Evolutionary conservation across 2,888 invertebrate genomes (phyloP).

Genomic region (Lycocerus yunnanus): DNA sequence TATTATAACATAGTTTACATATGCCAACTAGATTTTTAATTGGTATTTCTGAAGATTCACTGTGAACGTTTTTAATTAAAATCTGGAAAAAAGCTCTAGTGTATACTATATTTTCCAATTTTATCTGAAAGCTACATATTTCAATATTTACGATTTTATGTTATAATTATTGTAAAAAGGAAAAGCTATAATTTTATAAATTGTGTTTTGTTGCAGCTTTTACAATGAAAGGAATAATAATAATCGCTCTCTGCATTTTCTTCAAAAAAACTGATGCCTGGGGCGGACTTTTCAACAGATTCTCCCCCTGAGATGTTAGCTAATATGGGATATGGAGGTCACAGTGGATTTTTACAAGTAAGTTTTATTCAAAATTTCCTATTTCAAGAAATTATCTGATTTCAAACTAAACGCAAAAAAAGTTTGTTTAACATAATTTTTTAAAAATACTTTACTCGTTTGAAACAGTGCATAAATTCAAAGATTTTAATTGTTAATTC

Average conservation of each 20-base stretch:
- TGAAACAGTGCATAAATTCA: not conserved
- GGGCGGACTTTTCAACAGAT: conserved; percentile 85
- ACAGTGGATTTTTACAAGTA: conserved; percentile 64
- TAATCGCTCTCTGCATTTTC: conserved; percentile 47
- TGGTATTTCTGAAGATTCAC: too few species aligned
- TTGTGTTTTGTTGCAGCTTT: conserved; percentile 8
- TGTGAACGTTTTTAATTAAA: too few species aligned
- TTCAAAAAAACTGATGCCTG: conserved; percentile 63
- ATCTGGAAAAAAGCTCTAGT: too few species aligned
- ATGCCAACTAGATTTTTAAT: too few species aligned
- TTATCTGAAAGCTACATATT: not conserved
- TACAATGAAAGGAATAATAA: conserved; percentile 47
- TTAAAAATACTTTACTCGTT: not conserved
- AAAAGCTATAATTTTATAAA: not conserved
- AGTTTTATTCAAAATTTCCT: conserved; percentile 30
- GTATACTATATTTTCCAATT: not conserved
- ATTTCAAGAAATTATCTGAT: too few species aligned
- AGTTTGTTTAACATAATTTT: not conserved
- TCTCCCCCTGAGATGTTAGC: conserved; percentile 85
- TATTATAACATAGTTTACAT: too few species aligned
- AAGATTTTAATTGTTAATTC: not conserved
- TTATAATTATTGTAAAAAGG: not conserved
- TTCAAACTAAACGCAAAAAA: too few species aligned
- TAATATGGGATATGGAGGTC: conserved; percentile 78
- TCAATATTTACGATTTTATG: not conserved